A percentile compares a stretch with the other conserved stretches of the same genome.
Evolutionary conservation across 2,113 vertebrate genomes (phyloP).

Genomic region (Neofelis nebulosa): DNA sequence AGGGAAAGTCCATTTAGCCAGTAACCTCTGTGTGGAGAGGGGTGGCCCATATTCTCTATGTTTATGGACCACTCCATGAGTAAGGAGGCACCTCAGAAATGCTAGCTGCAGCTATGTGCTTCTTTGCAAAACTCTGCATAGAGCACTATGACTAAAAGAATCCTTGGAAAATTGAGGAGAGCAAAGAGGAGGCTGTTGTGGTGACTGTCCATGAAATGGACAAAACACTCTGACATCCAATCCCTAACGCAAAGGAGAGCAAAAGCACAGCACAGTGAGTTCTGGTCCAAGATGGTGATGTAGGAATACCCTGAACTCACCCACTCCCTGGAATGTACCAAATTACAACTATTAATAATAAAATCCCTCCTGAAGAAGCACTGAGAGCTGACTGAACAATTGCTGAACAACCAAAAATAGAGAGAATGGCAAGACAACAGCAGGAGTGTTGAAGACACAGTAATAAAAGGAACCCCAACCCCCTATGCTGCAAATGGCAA

Average conservation of each 20-base stretch:
- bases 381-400: background rate
- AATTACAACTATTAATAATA: background rate
- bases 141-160: background rate
- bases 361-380: background rate
- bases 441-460: background rate
- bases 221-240: background rate
- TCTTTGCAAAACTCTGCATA: background rate
- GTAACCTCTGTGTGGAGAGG: background rate
- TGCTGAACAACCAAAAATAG: background rate
- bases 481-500: background rate
- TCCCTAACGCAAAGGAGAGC: background rate
- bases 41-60: background rate
- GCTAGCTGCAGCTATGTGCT: background rate
- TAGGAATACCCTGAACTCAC: background rate
- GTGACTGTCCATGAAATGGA: background rate
- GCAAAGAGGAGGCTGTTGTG: background rate
- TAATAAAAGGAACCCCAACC: background rate
- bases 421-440: background rate
- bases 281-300: background rate
- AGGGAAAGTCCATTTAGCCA: background rate
- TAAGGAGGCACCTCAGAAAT: background rate
- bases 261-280: background rate
- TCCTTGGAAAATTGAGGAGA: background rate
- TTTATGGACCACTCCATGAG: background rate
- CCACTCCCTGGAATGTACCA: background rate